phyloP scores from a whole-genome alignment of 2,797 vertebrate genomes.

The Otolemur crassicaudatus region DNA sequence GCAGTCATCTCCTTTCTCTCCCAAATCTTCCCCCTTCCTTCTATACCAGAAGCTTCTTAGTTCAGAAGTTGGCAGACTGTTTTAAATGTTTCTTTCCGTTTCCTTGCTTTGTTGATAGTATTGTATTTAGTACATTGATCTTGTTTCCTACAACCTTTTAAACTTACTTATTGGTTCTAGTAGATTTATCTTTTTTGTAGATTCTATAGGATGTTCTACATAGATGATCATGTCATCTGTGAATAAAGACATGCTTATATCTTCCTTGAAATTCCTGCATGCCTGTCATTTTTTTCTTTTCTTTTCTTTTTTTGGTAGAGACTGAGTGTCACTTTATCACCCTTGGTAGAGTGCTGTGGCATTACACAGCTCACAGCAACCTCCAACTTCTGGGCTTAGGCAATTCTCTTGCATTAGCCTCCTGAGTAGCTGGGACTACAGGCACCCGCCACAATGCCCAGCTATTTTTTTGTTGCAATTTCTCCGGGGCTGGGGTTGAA shows the following conservation, averaged over 20 bases:
- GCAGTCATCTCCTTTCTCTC: not conserved
- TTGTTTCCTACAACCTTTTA: not conserved
- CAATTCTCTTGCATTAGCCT: no score
- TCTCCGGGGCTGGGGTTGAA: no score
- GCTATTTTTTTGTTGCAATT: no score
- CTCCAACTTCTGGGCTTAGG: no score
- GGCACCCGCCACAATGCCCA: no score
- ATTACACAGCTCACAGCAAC: no score
- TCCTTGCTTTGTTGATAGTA: not conserved
- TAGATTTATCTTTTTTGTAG: not conserved
- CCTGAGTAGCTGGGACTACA: no score
- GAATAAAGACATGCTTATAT: not conserved
- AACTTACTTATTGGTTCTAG: not conserved
- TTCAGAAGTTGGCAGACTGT: not conserved
- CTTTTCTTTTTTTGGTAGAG: no score
- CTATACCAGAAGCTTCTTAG: not conserved
- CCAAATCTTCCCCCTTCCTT: not conserved
- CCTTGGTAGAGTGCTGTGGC: no score
- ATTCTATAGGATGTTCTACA: not conserved
- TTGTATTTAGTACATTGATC: not conserved
- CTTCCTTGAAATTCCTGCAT: not conserved
- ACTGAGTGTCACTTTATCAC: no score
- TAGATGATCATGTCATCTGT: not conserved
- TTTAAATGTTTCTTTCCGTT: not conserved
- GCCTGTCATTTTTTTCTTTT: not conserved